phyloP scores from a whole-genome alignment of 2,888 invertebrate genomes.

The Ditylenchus weischeri region DNA sequence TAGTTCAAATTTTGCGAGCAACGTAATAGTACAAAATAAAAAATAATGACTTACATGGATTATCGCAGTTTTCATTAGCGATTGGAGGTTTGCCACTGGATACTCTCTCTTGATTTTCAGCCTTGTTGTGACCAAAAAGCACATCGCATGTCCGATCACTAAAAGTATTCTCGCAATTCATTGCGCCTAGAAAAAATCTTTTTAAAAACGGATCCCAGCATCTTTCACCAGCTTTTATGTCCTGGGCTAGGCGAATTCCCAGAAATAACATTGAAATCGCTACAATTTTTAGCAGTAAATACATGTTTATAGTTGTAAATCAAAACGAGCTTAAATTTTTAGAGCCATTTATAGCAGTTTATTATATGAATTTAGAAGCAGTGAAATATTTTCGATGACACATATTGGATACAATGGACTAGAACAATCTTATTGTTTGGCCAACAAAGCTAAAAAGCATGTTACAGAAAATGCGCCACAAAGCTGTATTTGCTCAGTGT shows the following conservation, averaged over 20 bases:
- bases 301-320: not conserved
- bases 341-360: too few species aligned
- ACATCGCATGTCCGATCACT: not conserved
- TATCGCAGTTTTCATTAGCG: not conserved
- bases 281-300: not conserved
- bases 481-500: too few species aligned
- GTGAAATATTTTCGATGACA: too few species aligned
- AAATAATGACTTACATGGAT: not conserved
- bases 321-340: too few species aligned
- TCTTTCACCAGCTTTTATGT: not conserved
- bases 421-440: too few species aligned
- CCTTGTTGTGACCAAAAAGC: not conserved
- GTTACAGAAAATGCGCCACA: too few species aligned
- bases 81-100: not conserved
- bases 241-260: not conserved
- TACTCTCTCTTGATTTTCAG: not conserved
- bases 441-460: too few species aligned
- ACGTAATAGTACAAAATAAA: too few species aligned
- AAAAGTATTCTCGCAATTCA: not conserved
- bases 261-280: not conserved
- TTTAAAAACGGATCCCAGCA: conserved; percentile 1
- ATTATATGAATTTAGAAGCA: too few species aligned
- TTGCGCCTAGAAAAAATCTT: not conserved
- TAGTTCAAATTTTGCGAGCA: too few species aligned
- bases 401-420: too few species aligned